These are phyloP conservation scores for Podarcis muralis DNA, from an alignment of 2,113 vertebrate species.

Conservation along the genomic window DNA sequence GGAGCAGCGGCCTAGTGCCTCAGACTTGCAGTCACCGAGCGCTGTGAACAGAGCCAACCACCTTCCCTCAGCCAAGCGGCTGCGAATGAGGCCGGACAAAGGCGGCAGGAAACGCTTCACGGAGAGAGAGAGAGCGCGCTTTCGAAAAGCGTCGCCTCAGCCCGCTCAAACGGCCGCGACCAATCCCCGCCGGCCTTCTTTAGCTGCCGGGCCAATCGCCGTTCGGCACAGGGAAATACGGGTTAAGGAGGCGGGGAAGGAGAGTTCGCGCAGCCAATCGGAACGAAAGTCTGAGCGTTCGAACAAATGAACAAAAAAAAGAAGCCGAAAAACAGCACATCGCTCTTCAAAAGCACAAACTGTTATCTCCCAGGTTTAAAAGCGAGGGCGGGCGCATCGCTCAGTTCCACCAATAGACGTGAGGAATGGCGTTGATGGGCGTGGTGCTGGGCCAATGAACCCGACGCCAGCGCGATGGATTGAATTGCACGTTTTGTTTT, in stretches of 20 bases:
- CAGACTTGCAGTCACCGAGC: background rate
- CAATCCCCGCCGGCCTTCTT: background rate
- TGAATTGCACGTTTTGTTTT: no score
- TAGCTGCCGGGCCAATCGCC: background rate
- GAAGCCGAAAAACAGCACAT: no score
- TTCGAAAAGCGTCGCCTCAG: background rate
- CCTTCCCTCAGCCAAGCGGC: no score
- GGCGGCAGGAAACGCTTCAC: background rate
- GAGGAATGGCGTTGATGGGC: no score
- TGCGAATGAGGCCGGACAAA: background rate
- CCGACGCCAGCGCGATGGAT: no score
- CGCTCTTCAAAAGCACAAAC: no score
- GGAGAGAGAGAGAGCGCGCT: no score
- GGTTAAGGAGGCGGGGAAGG: background rate
- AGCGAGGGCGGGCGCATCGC: no score
- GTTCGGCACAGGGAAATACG: background rate
- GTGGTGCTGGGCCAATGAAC: no score
- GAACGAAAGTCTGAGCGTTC: background rate
- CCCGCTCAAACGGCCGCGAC: slow-evolving; percentile 1
- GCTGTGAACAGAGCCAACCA: background rate
- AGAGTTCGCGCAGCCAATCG: background rate
- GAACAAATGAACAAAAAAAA: background rate
- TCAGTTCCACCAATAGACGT: no score
- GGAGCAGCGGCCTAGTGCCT: no score
- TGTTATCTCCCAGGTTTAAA: no score